Percentiles rank a stretch among this genome's conserved stretches.
Evolutionary conservation across 30 jellyfish, hydroid and myxozoan genomes (phyloP).

Genomic region (Rhopilema esculentum): DNA sequence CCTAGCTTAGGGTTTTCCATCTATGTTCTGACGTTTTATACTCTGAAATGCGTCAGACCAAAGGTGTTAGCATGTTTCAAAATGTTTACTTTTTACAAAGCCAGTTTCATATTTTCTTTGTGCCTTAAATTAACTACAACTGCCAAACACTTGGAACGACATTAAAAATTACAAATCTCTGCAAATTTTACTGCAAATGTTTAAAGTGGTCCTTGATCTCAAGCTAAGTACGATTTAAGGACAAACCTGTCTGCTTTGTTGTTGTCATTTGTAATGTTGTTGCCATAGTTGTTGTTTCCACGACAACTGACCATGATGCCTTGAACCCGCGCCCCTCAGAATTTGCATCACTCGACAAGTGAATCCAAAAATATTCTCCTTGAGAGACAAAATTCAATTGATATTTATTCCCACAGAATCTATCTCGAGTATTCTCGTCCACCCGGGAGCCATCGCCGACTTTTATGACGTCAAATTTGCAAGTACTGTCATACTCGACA

Average conservation of each 20-base stretch:
- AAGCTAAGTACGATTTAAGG: too few relatives aligned
- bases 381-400: slow-evolving; percentile 18
- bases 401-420: slow-evolving; percentile 63
- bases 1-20: too few relatives aligned
- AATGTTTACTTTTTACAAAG: too few relatives aligned
- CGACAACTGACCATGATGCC: slow-evolving; percentile 74
- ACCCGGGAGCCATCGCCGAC: slow-evolving; percentile 43
- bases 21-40: too few relatives aligned
- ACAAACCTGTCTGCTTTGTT: neutral
- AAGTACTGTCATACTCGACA: slow-evolving; percentile 23
- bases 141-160: too few relatives aligned
- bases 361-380: slow-evolving; percentile 62
- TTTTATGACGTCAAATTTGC: slow-evolving; percentile 55
- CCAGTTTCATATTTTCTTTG: too few relatives aligned
- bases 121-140: too few relatives aligned
- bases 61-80: too few relatives aligned
- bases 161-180: too few relatives aligned
- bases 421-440: slow-evolving; percentile 40
- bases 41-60: too few relatives aligned
- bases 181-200: too few relatives aligned
- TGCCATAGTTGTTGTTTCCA: slow-evolving; percentile 2
- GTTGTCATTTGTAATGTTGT: slow-evolving; percentile 14
- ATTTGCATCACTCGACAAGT: slow-evolving; percentile 73
- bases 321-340: slow-evolving; percentile 74
- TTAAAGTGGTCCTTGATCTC: too few relatives aligned